Percentiles rank a stretch among this genome's conserved stretches.
These are phyloP conservation scores for Anarsia innoxiella DNA, from an alignment of 2,888 invertebrate species.

Conservation along the genomic window DNA sequence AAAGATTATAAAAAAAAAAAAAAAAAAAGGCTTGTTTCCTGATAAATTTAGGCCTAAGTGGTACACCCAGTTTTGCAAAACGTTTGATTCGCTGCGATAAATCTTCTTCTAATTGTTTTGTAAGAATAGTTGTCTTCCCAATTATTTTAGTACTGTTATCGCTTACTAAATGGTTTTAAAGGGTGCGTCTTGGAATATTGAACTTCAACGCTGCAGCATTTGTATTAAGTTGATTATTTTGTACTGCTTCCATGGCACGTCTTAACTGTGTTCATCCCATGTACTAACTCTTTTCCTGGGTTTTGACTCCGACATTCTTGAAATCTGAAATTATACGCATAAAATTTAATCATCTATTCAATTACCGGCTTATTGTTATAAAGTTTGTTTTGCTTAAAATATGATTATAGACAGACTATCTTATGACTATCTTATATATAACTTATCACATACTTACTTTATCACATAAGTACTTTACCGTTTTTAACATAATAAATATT, in stretches of 20 bases:
- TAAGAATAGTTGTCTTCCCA: conserved; percentile 20
- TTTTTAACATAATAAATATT: too few relatives aligned
- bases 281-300: conserved; percentile 20
- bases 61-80: conserved; percentile 25
- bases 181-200: conserved; percentile 25
- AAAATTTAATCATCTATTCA: conserved; percentile 9
- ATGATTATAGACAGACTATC: too few relatives aligned
- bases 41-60: conserved; percentile 25
- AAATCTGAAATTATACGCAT: conserved; percentile 5
- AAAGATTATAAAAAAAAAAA: too few relatives aligned
- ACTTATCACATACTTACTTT: too few relatives aligned
- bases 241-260: conserved; percentile 23
- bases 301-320: conserved; percentile 12
- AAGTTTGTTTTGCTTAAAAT: too few relatives aligned
- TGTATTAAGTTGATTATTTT: conserved; percentile 23
- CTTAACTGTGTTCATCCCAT: conserved; percentile 21
- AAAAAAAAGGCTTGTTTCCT: conserved; percentile 17
- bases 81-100: conserved; percentile 25
- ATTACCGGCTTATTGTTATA: conserved; percentile 7
- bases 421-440: too few relatives aligned
- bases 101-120: conserved; percentile 22
- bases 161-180: conserved; percentile 24
- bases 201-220: conserved; percentile 21
- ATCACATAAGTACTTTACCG: too few relatives aligned
- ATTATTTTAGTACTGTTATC: conserved; percentile 20